phyloP scores from a whole-genome alignment of 1,140 invertebrate genomes.

The Amyelois transitella region DNA sequence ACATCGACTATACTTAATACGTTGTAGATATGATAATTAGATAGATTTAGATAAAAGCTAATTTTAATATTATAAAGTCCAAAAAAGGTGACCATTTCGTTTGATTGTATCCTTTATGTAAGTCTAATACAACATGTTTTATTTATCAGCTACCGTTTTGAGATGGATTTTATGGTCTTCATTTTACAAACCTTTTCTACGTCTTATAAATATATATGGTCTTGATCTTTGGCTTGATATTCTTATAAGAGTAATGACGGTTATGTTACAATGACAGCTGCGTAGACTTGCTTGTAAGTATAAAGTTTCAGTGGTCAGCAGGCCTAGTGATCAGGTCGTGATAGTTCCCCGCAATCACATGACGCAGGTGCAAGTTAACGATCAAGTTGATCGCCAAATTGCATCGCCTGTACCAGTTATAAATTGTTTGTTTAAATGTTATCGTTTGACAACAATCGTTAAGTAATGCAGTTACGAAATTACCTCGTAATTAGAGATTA shows the following conservation, averaged over 20 bases:
- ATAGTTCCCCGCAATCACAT: background rate
- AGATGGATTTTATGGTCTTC: too few species aligned
- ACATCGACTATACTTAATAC: background rate
- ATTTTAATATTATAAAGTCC: background rate
- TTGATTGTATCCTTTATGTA: background rate
- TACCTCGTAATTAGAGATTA: background rate
- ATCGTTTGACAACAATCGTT: background rate
- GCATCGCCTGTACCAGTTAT: too few species aligned
- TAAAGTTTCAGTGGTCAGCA: conserved; percentile 1
- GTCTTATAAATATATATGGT: too few species aligned
- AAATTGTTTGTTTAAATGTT: background rate
- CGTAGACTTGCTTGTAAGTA: background rate
- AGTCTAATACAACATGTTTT: too few species aligned
- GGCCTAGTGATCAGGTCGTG: background rate
- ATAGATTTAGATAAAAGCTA: background rate
- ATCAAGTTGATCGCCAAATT: too few species aligned
- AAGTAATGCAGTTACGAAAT: background rate
- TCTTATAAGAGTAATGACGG: too few species aligned
- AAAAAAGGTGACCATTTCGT: background rate
- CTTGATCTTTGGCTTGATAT: too few species aligned
- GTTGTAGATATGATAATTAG: background rate
- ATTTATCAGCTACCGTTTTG: too few species aligned
- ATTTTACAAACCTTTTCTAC: too few species aligned
- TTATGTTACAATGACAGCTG: too few species aligned
- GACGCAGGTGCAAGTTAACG: background rate